Evolutionary conservation across 2,113 vertebrate genomes (phyloP), one percentile per base, ranked within the genome.

Genomic region (Calyptomena viridis): DNA sequence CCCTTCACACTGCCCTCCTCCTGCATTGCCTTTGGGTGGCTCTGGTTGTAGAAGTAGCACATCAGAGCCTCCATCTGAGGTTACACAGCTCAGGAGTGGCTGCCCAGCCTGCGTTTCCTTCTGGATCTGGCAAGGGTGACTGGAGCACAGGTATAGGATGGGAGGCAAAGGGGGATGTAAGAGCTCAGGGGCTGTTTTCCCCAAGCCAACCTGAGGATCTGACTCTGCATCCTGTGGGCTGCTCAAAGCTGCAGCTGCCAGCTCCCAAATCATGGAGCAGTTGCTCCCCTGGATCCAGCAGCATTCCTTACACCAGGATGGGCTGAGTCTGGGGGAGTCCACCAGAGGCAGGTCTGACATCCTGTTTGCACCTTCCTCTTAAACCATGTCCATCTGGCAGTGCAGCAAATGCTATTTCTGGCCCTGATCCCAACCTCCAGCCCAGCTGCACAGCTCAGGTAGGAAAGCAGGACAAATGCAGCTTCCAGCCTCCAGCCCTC

Each of bases 251-350:
- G 58, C 47, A 35, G 84, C 63, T 1, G 2, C 12, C 31, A 33
- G 40, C 11, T 40, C 50, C 72, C 1, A 1, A 25, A 58, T 47
- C 0, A 0, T 30, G 2, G 14, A 13, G 25, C 17, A 13, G 12
- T 3, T 5, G 10, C 71, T 79, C 47, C 35, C 14, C 39, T 16
- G 39, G 79, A 69, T 5, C 37, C 63, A 15, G 33, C 4, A 10
- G 12, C 67, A 9, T 8, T 4, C 1, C 39, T 47, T 8, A 14
- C 9, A 42, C 25, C n/a, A 15, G 27, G n/a, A 50, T 21, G 33
- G 24, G n/a, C 49, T 12, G 59, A 18, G 64, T 55, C 39, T 47
- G 21, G 37, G 9, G 11, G 11, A 44, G 27, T 12, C 47, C 46
- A 14, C 5, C 67, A n/a, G 67, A 24, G n/a, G n/a, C 64, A 74